Base-by-base conservation (phyloP, 2,888 invertebrate species). In the Junonia oenone region DNA sequence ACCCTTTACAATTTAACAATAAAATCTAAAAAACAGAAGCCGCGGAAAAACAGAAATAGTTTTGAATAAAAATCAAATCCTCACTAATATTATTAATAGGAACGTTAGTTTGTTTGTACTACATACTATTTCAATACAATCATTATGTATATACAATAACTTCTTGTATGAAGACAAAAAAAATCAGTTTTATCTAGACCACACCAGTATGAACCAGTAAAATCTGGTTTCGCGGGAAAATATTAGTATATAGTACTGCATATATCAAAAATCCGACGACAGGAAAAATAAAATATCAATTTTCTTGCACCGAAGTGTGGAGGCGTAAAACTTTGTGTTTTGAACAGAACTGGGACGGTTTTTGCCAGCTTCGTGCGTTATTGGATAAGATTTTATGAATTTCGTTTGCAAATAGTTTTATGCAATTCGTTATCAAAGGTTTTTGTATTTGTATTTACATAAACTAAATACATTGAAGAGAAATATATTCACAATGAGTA, bases 271-370 rank as follows among this genome's bases (percentile, higher is more conserved):
- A 26, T 38, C 38, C 26, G 35, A 40, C 19, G n/a, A n/a, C 38
- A 29, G 22, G 19, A 33, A 35, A 46, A 50, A 58, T 51, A 58
- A 58, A 58, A 61, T 61, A 59, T 45, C 48, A 56, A 59, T 61
- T 56, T 56, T 58, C 58, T 58, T 53, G 47, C 46, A 22, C 14
- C 35, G 59, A 15, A 29, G 37, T 38, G 40, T 40, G 19, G 51
- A 40, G 49, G 51, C 56, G 48, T 48, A 45, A 56, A 54, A 57
- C 49, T 38, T 54, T 50, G 47, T 56, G 54, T 53, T 55, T 35
- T 43, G 45, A 51, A 55, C 45, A 45, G 45, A 45, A 40, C 17
- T 40, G 3, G 19, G 35, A 40, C 55, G 35, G 38, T 52, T 57
- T 57, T 57, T 59, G 49, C 50, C 45, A 40, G 52, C 46, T 31